Base-by-base conservation (phyloP, 92 coral and sea anemone species). In the Umimayanthus chanpuru region DNA sequence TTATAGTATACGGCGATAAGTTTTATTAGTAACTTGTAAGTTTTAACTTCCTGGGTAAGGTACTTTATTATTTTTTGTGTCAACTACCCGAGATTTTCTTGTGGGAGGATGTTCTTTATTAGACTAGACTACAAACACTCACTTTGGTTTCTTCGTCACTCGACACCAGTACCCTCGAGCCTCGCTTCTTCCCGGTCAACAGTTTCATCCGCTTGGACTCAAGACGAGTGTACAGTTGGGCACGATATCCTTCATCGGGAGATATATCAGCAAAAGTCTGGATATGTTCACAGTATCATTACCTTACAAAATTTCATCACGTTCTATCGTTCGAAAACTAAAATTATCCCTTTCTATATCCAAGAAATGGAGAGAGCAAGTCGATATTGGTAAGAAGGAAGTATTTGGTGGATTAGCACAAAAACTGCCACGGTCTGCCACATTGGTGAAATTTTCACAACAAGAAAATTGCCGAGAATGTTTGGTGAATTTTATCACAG, bases 131-230 rank as follows among this genome's bases (percentile, higher is more conserved):
- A 28, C 23, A 20, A 9, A 15, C 85, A 39, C 86, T 29, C 9
- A 41, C 74, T 41, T 70, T 29, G n/a, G 77, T 41, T 47, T 82
- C 41, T 44, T 43, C 65, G 21, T 82, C 73, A 14, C 26, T 82
- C 41, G 77, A 39, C 28, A 44, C 65, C 36, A 44, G 43, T 47
- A 25, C 87, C 56, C 41, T 43, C 30, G 87, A 18, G 68, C 39
- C 36, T 18, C 64, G 77, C 43, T 68, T 43, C 23, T 12, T 67
- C 43, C 86, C 76, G 18, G 77, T 82, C 64, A 82, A 25, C 15
- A 41, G 18, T 82, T 82, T 82, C 86, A 82, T 82, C 61, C 86
- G 73, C 68, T 82, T 82, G 2, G 86, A 82, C 16, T 82, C 86
- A 14, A 82, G 86, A 15, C 86, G 86, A 28, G 65, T 10, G 64